Conservation (phyloP, 2,797 vertebrate genomes). For the Cercopithecus diana region DNA sequence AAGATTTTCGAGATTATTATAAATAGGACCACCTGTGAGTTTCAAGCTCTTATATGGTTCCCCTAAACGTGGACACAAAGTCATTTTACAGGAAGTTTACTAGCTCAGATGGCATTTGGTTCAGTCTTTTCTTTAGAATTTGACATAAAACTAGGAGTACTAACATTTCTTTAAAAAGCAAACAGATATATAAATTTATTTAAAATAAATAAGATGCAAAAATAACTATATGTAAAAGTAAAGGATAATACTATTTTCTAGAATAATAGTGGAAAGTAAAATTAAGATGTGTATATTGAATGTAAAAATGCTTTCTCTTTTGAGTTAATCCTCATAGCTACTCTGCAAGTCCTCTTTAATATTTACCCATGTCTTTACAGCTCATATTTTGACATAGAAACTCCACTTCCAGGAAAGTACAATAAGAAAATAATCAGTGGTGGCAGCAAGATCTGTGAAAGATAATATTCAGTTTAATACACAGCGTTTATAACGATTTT, state of each 20-base stretch:
- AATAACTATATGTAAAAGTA: neutral
- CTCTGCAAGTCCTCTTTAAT: neutral
- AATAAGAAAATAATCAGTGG: neutral
- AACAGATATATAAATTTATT: conserved; percentile 23
- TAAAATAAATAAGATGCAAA: conserved; percentile 39
- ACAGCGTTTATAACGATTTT: neutral
- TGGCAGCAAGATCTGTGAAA: neutral
- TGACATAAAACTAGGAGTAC: conserved; percentile 10
- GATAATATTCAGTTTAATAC: neutral
- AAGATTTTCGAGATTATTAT: neutral
- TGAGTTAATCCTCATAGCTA: neutral
- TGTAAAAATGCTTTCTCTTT: neutral
- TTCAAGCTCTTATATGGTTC: neutral
- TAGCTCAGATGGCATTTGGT: conserved; percentile 59
- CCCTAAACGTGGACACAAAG: neutral
- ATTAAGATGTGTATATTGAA: neutral
- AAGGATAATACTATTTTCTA: neutral
- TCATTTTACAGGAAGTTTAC: conserved; percentile 37
- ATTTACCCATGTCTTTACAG: neutral
- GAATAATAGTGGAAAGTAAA: neutral
- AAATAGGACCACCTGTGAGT: conserved; percentile 32
- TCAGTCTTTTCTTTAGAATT: conserved; percentile 64
- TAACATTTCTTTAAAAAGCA: conserved; percentile 60
- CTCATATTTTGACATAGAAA: neutral
- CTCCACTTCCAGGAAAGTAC: neutral